These are phyloP conservation scores for Channallabes apus DNA, from an alignment of 2,797 vertebrate genomes.

Conservation along the genomic window DNA sequence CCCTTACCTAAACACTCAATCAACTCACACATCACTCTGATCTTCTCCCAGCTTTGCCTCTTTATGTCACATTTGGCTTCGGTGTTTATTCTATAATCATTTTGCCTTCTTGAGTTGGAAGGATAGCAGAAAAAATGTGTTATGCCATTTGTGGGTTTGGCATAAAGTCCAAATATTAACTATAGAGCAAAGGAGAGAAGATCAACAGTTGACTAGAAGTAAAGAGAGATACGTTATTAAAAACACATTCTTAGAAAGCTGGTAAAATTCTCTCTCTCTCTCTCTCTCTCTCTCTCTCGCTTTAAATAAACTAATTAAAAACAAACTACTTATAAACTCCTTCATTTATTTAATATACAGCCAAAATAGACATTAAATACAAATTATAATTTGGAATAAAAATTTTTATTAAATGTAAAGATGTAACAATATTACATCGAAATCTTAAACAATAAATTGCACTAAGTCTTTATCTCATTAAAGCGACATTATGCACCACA, in stretches of 20 bases:
- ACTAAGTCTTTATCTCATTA: background rate
- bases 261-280: too few relatives aligned
- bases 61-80: background rate
- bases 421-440: background rate
- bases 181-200: too few relatives aligned
- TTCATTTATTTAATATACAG: background rate
- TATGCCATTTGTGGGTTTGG: too few relatives aligned
- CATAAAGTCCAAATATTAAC: too few relatives aligned
- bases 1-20: constrained; percentile 25
- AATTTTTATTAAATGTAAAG: background rate
- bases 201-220: too few relatives aligned
- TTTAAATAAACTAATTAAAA: too few relatives aligned
- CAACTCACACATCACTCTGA: constrained; percentile 41
- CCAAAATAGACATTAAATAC: background rate
- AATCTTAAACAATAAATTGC: background rate
- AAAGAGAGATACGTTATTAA: background rate
- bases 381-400: background rate
- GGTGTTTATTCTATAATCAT: background rate
- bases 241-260: background rate
- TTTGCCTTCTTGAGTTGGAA: background rate
- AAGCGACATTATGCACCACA: too few relatives aligned
- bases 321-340: too few relatives aligned
- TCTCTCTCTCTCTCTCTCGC: background rate
- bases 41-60: constrained; percentile 19
- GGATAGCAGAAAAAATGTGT: too few relatives aligned